These are phyloP conservation scores for Drosophila sproati DNA, from an alignment of 1,140 invertebrate genomes.

Conservation along the genomic window DNA sequence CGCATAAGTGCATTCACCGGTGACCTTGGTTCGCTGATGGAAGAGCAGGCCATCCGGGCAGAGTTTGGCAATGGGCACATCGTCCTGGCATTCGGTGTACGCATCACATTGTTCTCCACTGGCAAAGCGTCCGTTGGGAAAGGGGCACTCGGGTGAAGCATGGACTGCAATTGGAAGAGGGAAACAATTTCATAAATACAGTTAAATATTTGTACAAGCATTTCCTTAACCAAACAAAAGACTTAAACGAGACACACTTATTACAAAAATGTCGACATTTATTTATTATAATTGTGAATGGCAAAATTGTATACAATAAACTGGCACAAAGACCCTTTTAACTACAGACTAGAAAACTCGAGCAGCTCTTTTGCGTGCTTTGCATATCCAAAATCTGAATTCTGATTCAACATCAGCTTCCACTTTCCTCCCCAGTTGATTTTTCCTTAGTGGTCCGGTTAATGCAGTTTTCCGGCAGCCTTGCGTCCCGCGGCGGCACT, in stretches of 20 bases:
- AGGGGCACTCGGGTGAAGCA: constrained; percentile 85
- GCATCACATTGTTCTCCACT: constrained; percentile 90
- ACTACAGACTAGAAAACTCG: constrained; percentile 81
- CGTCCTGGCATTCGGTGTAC: constrained; percentile 88
- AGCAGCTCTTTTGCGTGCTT: constrained; percentile 52
- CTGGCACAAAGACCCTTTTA: constrained; percentile 58
- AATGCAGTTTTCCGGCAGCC: not conserved
- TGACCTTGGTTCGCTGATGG: constrained; percentile 90
- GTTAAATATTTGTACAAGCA: not conserved
- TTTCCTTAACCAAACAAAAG: constrained; percentile 13
- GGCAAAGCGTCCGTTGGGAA: constrained; percentile 89
- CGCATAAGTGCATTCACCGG: constrained; percentile 92
- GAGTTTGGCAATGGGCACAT: constrained; percentile 89
- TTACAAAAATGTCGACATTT: constrained; percentile 3
- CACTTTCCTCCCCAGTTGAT: not conserved
- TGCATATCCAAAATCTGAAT: constrained; percentile 39
- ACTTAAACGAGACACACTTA: constrained; percentile 33
- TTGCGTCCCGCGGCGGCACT: constrained; percentile 34
- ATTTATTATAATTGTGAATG: constrained; percentile 48
- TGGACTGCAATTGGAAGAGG: constrained; percentile 38
- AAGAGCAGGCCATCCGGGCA: constrained; percentile 93
- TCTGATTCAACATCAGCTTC: not conserved
- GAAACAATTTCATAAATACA: not conserved
- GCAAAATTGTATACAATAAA: constrained; percentile 57
- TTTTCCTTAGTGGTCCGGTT: constrained; percentile 27